Evolutionary conservation across 1,140 invertebrate genomes (phyloP), one percentile per base, ranked within the genome.

Genomic region (Phortica variegata): DNA sequence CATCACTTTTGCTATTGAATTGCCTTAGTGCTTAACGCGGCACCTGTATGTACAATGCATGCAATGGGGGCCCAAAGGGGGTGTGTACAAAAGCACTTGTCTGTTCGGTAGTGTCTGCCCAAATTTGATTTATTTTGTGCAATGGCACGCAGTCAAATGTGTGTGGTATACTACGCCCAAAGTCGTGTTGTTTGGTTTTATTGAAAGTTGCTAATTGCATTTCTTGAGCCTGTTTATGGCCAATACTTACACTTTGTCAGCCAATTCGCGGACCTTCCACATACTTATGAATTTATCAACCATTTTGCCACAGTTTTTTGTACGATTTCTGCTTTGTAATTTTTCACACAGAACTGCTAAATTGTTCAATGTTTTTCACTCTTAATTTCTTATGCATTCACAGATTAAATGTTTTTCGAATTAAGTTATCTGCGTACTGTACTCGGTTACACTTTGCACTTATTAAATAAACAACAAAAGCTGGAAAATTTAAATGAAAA

Each of bases 241-340:
- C 12, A 41, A 21, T 65, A 90, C 92, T 91, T 87, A 95, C 92
- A 94, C 91, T 87, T 94, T 95, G 77, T 96, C 92, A 61, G 91
- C 90, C 54, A 96, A 73, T 79, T 96, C 93, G 61, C 92, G 85
- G 66, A 95, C 86, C 83, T 94, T 95, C 92, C 92, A 95, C 88
- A 91, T 89, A 75, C 86, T 90, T 78, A 89, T 87, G 74, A 85
- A 82, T 73, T 84, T 84, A 74, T 86, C 84, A 63, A 76, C 73
- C 73, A 76, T 76, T 74, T 72, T 61, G 39, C 12, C 43, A 17
- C 19, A 39, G 12, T 53, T 23, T 49, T 7, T 26, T 47, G 29
- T 12, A 19, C 61, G 48, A 54, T 43, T 58, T 56, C 47, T 57
- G 54, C 53, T 56, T 53, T 52, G 49, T 49, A 65, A 73, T 60